Percentiles rank a stretch among this genome's conserved stretches.
Conservation (phyloP, 1,140 invertebrate species). For the Chymomyza costata region DNA sequence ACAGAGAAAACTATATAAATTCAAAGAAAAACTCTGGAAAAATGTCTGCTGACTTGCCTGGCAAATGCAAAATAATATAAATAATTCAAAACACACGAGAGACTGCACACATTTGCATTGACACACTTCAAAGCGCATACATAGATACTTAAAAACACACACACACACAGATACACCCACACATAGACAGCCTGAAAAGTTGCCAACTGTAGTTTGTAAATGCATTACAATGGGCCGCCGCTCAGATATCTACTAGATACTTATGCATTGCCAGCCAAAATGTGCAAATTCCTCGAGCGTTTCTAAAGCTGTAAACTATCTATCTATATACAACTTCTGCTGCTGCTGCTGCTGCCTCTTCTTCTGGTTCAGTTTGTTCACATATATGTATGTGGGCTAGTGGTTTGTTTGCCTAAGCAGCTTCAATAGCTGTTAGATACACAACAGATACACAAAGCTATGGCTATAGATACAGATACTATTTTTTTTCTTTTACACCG, state of each 20-base stretch:
- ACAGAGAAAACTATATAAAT: too few relatives aligned
- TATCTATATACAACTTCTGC: slow-evolving; percentile 4
- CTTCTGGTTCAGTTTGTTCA: slow-evolving; percentile 15
- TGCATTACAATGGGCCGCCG: slow-evolving; percentile 51
- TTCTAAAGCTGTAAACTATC: too few relatives aligned
- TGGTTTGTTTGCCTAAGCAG: slow-evolving; percentile 35
- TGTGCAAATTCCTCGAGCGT: slow-evolving; percentile 47
- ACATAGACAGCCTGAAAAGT: background rate
- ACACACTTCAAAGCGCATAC: slow-evolving; percentile 45
- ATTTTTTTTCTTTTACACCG: slow-evolving; percentile 30
- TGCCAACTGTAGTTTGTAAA: slow-evolving; percentile 37
- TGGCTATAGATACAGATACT: too few relatives aligned
- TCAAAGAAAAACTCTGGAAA: slow-evolving; percentile 16
- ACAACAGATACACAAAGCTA: too few relatives aligned
- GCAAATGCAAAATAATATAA: slow-evolving; percentile 65
- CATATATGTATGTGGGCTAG: slow-evolving; percentile 38
- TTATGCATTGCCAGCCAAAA: slow-evolving; percentile 20
- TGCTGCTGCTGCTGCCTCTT: slow-evolving; percentile 1
- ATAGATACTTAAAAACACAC: too few relatives aligned
- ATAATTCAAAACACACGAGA: slow-evolving; percentile 59
- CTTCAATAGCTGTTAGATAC: slow-evolving; percentile 35
- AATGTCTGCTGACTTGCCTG: slow-evolving; percentile 42
- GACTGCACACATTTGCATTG: slow-evolving; percentile 61
- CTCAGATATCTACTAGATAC: background rate
- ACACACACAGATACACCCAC: background rate